Base-by-base conservation (phyloP, 1,140 invertebrate genomes). In the Ceratina japonica region DNA sequence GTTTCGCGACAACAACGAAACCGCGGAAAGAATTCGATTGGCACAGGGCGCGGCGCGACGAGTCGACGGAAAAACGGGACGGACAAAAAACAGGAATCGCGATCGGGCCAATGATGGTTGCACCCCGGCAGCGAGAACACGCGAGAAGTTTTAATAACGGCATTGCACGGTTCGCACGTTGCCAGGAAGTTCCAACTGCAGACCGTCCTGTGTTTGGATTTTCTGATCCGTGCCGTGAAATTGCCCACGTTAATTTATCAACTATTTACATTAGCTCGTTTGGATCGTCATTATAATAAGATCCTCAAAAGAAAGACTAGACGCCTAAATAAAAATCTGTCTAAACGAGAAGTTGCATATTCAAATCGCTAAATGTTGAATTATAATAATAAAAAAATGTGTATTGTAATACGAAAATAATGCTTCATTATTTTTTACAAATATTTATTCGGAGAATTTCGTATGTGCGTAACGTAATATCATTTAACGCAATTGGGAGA, bases 101-200 rank as follows among this genome's bases (percentile, higher is more conserved):
- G 22, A 54, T 0, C 16, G 44, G 31, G 7, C 3, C 51, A 15
- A 49, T 20, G 15, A 1, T 16, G 31, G 52, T 66, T 66, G 44
- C 20, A 58, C 20, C 1, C n/a, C n/a, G 10, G 44, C 3, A 20
- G 3, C 16, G n/a, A 22, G 24, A 70, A 15, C 24, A n/a, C 27
- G 58, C 22, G 13, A 13, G 24, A 61, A 76, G 44, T 76, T 76
- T 76, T 70, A 76, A 70, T 61, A 65, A 75, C 62, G 27, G 16
- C 22, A 58, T 20, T 52, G 72, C 61, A 18, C 18, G 71, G 24
- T 15, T 58, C 15, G 31, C 61, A n/a, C 63, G 13, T 22, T 15
- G 62, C 8, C 27, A 54, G 52, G 27, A 66, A 24, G 31, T 56
- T 75, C 44, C 24, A 56, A 75, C 49, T 49, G 52, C 27, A 27